phyloP scores from a whole-genome alignment of 2,113 vertebrate species.

The Todiramphus chloris region DNA sequence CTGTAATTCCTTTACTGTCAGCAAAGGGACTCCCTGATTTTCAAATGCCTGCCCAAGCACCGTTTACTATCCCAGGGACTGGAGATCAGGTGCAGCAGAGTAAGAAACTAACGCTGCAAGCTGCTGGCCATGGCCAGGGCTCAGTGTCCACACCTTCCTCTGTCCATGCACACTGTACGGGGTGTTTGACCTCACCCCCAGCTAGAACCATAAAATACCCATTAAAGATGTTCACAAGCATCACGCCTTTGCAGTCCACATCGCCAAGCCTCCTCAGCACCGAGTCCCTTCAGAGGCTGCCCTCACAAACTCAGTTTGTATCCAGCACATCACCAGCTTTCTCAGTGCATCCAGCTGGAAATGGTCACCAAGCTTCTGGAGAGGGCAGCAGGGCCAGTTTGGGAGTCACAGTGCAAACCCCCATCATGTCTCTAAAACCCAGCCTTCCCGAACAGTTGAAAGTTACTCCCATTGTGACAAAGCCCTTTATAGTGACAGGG shows the following conservation, averaged over 20 bases:
- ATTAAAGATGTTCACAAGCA: neutral
- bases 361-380: accelerated
- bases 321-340: neutral
- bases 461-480: neutral
- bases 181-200: neutral
- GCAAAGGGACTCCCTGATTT: neutral
- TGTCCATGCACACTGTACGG: accelerated
- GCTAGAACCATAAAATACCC: neutral
- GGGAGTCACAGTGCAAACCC: neutral
- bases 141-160: neutral
- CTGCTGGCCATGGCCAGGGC: neutral
- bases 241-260: neutral
- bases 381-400: neutral
- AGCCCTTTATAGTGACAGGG: neutral
- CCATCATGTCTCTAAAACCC: accelerated
- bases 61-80: neutral
- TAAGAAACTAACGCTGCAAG: neutral
- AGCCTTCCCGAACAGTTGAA: accelerated
- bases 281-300: neutral
- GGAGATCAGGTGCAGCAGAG: neutral
- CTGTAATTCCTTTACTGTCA: neutral
- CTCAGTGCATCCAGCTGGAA: neutral
- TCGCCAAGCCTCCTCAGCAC: neutral
- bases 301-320: neutral
- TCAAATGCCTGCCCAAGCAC: neutral